phyloP scores from a whole-genome alignment of 2,888 invertebrate genomes.

The Protophormia terraenovae region DNA sequence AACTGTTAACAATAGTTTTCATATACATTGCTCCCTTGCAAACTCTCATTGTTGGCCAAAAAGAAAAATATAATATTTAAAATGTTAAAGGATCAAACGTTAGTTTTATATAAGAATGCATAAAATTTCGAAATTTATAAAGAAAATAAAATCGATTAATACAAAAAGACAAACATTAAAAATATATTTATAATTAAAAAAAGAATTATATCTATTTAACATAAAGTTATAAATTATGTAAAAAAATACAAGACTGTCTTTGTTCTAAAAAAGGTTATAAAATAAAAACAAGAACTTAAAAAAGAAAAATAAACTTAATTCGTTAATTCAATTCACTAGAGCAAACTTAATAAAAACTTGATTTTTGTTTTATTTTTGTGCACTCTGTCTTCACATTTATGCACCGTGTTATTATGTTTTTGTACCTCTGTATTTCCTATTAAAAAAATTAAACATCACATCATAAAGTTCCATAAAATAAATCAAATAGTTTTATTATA shows the following conservation, averaged over 20 bases:
- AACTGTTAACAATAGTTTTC: neutral
- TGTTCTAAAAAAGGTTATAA: conserved; percentile 71
- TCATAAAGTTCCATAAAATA: conserved; percentile 13
- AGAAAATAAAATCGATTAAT: conserved; percentile 12
- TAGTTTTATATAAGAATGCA: conserved; percentile 40
- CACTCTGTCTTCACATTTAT: neutral
- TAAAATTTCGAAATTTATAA: conserved; percentile 11
- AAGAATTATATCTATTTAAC: conserved; percentile 9
- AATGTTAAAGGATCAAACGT: conserved; percentile 64
- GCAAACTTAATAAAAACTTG: neutral
- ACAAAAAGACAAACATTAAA: conserved; percentile 36
- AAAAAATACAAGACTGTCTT: conserved; percentile 75
- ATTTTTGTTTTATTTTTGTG: neutral
- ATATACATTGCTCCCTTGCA: conserved; percentile 1
- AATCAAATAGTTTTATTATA: neutral
- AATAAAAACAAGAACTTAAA: conserved; percentile 37
- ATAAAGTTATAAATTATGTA: conserved; percentile 45
- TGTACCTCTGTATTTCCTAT: neutral
- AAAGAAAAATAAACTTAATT: conserved; percentile 7
- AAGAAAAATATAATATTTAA: conserved; percentile 4
- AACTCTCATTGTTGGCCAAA: conserved; percentile 75
- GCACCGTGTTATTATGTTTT: neutral
- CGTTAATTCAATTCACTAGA: neutral
- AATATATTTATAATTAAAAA: conserved; percentile 38
- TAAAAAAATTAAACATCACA: neutral